Conservation (phyloP, 2,797 vertebrate genomes). For the Poecilia gillii region DNA sequence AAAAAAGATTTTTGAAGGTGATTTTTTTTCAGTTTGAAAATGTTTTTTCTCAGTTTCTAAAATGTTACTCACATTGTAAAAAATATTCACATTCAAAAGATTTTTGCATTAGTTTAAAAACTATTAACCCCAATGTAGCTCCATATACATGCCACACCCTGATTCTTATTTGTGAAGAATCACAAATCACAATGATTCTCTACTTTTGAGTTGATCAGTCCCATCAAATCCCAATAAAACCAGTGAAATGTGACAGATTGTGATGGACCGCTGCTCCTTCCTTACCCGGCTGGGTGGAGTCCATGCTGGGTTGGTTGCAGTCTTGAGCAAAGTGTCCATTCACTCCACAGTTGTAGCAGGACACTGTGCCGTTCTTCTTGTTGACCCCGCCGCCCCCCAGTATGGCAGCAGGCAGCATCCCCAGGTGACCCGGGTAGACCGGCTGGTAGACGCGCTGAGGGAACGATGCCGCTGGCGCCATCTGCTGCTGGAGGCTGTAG, state of each 20-base stretch:
- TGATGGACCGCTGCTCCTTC: not conserved
- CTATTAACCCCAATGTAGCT: not conserved
- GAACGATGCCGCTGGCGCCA: constrained; percentile 87
- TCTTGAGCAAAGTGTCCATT: constrained; percentile 93
- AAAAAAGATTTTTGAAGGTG: too few relatives aligned
- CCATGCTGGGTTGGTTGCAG: constrained; percentile 93
- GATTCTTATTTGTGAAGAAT: not conserved
- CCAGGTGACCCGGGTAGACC: constrained; percentile 83
- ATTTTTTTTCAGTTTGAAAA: too few relatives aligned
- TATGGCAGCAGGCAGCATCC: constrained; percentile 82
- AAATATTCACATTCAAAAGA: too few relatives aligned
- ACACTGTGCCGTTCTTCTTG: constrained; percentile 92
- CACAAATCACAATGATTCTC: not conserved
- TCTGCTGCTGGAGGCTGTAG: constrained; percentile 91
- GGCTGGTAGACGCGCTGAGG: constrained; percentile 86
- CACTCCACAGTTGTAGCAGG: constrained; percentile 94
- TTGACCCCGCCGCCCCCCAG: constrained; percentile 85
- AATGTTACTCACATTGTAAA: too few relatives aligned
- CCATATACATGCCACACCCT: not conserved
- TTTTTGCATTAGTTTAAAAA: not conserved
- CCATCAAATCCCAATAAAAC: not conserved
- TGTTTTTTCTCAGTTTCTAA: too few relatives aligned
- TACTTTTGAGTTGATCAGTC: not conserved
- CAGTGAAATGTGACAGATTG: not conserved
- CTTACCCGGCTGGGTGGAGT: constrained; percentile 93